These are phyloP conservation scores for Nysson spinosus DNA, from an alignment of 2,888 invertebrate genomes.

Conservation along the genomic window DNA sequence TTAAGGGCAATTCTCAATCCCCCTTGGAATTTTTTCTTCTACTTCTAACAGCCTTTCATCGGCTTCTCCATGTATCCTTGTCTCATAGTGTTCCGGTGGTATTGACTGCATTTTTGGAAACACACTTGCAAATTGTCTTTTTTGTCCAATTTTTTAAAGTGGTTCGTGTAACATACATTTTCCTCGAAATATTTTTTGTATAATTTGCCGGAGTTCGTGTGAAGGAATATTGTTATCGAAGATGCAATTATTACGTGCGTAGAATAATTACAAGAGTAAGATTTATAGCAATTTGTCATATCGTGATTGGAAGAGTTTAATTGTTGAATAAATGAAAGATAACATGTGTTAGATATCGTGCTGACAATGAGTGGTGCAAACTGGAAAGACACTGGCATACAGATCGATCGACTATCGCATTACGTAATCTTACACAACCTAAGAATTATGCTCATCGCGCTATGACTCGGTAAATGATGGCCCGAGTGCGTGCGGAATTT, in stretches of 20 bases:
- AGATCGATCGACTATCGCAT: conserved; percentile 39
- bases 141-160: no score
- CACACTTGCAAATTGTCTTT: no score
- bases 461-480: conserved; percentile 52
- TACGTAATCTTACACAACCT: conserved; percentile 44
- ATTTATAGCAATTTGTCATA: no score
- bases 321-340: background rate
- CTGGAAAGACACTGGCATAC: conserved; percentile 15
- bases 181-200: no score
- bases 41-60: conserved; percentile 2
- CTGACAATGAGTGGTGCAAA: conserved; percentile 37
- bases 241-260: no score
- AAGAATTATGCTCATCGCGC: conserved; percentile 38
- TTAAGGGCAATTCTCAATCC: conserved; percentile 37
- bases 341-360: background rate
- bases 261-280: no score
- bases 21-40: conserved; percentile 24
- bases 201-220: no score
- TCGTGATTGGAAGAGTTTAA: no score
- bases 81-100: background rate
- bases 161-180: no score
- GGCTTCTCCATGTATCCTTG: conserved; percentile 1
- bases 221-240: no score
- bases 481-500: conserved; percentile 47
- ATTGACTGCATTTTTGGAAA: background rate